Conservation (phyloP, 2,888 invertebrate genomes). For the Hesperia comma region DNA sequence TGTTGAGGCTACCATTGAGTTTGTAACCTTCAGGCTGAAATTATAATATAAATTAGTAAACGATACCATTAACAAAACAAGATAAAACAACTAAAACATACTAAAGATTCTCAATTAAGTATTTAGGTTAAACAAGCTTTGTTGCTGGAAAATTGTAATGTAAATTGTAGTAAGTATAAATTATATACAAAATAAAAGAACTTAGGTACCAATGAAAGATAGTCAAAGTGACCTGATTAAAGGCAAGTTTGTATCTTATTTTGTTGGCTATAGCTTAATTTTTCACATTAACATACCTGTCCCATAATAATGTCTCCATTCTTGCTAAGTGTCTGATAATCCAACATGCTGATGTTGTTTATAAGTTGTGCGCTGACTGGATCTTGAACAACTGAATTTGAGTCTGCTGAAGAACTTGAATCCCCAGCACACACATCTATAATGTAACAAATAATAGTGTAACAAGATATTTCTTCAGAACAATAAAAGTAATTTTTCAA, state of each 20-base stretch:
- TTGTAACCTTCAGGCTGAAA: conserved; percentile 85
- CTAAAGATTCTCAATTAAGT: too few species aligned
- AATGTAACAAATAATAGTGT: not conserved
- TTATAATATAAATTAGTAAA: conserved; percentile 13
- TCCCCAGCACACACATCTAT: conserved; percentile 71
- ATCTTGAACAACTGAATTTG: conserved; percentile 78
- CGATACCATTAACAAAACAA: not conserved
- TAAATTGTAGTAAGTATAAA: too few species aligned
- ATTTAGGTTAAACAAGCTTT: too few species aligned
- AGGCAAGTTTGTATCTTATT: too few species aligned
- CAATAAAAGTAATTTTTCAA: too few species aligned
- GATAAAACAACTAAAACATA: too few species aligned
- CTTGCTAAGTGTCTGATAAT: conserved; percentile 79
- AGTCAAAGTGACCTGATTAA: too few species aligned
- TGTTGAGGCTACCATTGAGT: conserved; percentile 75
- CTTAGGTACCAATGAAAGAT: too few species aligned
- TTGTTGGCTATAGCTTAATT: conserved; percentile 1
- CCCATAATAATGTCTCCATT: conserved; percentile 76
- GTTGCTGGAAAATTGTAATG: too few species aligned
- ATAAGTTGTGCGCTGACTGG: conserved; percentile 82
- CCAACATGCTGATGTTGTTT: conserved; percentile 81
- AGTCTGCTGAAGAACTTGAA: conserved; percentile 79
- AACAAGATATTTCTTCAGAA: too few species aligned
- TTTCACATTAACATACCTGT: conserved; percentile 58
- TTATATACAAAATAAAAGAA: too few species aligned